These are phyloP conservation scores for Hanleya hanleyi DNA, from an alignment of 2,888 invertebrate genomes.

Conservation along the genomic window DNA sequence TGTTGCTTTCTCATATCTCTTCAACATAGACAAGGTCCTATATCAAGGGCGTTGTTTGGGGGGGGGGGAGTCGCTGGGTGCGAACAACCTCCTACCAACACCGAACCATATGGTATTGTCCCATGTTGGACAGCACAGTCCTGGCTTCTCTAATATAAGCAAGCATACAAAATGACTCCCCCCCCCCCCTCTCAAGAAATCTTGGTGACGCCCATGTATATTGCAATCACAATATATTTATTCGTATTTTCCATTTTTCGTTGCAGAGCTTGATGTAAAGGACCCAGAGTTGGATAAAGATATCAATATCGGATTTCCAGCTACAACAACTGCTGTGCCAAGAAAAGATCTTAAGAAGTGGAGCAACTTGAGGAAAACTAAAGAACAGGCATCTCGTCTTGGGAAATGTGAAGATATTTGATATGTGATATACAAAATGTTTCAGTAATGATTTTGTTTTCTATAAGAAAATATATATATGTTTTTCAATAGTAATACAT, in stretches of 20 bases:
- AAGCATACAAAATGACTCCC: background rate
- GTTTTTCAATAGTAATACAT: too few relatives aligned
- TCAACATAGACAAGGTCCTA: too few relatives aligned
- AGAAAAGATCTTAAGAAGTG: slow-evolving; percentile 15
- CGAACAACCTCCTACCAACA: too few relatives aligned
- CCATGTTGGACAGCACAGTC: too few relatives aligned
- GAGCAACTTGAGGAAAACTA: slow-evolving; percentile 21
- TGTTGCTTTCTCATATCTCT: too few relatives aligned
- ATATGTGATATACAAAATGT: too few relatives aligned
- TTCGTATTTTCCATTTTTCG: background rate
- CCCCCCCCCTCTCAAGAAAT: background rate
- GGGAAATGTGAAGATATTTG: slow-evolving; percentile 50
- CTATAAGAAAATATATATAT: too few relatives aligned
- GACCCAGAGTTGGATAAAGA: slow-evolving; percentile 33
- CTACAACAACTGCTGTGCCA: background rate
- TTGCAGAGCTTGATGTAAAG: slow-evolving; percentile 35
- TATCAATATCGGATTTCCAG: slow-evolving; percentile 50
- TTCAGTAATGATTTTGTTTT: too few relatives aligned
- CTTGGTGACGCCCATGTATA: too few relatives aligned
- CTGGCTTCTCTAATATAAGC: background rate
- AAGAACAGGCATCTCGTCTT: slow-evolving; percentile 45
- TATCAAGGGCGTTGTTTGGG: too few relatives aligned
- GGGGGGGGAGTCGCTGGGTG: too few relatives aligned
- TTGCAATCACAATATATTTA: background rate
- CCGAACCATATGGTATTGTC: too few relatives aligned